These are phyloP conservation scores for Eucriotettix oculatus DNA, from an alignment of 2,888 invertebrate species.

Conservation along the genomic window DNA sequence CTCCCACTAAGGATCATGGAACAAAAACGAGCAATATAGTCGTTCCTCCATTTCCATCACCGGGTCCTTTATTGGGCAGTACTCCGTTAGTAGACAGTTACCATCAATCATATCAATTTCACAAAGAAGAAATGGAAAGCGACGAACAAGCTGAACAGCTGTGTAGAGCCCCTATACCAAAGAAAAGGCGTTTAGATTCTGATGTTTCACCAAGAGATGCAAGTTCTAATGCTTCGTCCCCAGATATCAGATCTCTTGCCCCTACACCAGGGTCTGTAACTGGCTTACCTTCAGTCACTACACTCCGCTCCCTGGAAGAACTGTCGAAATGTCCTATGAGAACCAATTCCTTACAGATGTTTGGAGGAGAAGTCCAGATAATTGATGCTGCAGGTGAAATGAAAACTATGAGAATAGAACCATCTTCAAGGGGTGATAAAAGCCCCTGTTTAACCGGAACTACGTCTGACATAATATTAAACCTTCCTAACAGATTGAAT, in stretches of 20 bases:
- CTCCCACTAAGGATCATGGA: not conserved
- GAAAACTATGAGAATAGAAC: constrained; percentile 51
- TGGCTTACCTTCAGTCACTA: constrained; percentile 18
- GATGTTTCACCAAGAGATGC: constrained; percentile 5
- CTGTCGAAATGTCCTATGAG: constrained; percentile 26
- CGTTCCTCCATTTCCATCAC: constrained; percentile 48
- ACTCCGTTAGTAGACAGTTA: constrained; percentile 61
- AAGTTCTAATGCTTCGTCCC: constrained; percentile 3
- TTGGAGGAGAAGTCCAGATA: constrained; percentile 64
- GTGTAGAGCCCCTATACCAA: not conserved
- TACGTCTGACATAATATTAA: constrained; percentile 1
- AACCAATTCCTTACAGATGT: constrained; percentile 41
- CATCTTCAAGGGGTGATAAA: constrained; percentile 17
- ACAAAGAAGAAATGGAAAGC: constrained; percentile 18
- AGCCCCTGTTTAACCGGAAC: not conserved
- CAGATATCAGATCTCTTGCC: constrained; percentile 1
- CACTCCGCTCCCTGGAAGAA: constrained; percentile 38
- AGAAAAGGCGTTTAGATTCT: constrained; percentile 7
- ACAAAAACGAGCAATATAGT: not conserved
- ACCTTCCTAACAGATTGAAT: not conserved
- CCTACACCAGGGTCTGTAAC: constrained; percentile 1
- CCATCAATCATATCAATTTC: constrained; percentile 17
- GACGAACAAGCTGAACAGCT: not conserved
- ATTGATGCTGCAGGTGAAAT: constrained; percentile 50
- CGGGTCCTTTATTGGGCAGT: constrained; percentile 66